Evolutionary conservation across 1,140 invertebrate genomes (phyloP), one percentile per base, ranked within the genome.

Genomic region (Eriocheir sinensis): DNA sequence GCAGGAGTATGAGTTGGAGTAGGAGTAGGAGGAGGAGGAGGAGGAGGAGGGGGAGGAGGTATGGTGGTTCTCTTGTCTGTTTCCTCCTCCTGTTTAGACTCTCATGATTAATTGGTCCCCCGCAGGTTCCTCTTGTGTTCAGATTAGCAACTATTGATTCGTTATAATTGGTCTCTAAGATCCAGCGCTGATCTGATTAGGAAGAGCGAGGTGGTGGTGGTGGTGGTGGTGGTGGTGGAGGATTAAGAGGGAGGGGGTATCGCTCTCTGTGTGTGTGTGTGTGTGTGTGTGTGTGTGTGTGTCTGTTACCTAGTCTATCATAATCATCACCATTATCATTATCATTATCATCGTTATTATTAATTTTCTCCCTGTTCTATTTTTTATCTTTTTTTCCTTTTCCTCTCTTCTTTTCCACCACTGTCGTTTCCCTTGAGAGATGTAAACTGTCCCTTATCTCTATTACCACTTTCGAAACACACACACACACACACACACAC

Each of bases 101-200:
- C 53, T 89, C 30, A 89, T 89, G n/a, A 53, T 32, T 38, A 21
- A 53, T 41, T 36, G 53, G 48, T 27, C 60, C 21, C 32, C 17
- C 72, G 15, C 27, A 3, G 48, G 9, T 36, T 32, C 89, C 48
- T 90, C 89, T 89, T 72, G 36, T 90, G 48, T 21, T 38, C 89
- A 90, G 89, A 90, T 90, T 90, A 90, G 32, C 44, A 44, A 21
- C 38, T 90, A 90, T 90, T 90, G 89, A 90, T 90, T 90, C 4
- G 53, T 72, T 40, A 44, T 90, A 90, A 90, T 72, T 90, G 48
- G 32, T 72, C 32, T 72, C 89, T 72, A 90, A 90, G 48, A 30
- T 72, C 48, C 89, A 36, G 8, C 21, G 48, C 53, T 90, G 89
- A 90, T 90, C 89, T 90, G 36, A 90, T 90, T 90, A 90, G n/a